Percentiles rank a stretch among this genome's conserved stretches.
Evolutionary conservation across 2,113 vertebrate species (phyloP).

Genomic region (Corythoichthys haematopterus): DNA sequence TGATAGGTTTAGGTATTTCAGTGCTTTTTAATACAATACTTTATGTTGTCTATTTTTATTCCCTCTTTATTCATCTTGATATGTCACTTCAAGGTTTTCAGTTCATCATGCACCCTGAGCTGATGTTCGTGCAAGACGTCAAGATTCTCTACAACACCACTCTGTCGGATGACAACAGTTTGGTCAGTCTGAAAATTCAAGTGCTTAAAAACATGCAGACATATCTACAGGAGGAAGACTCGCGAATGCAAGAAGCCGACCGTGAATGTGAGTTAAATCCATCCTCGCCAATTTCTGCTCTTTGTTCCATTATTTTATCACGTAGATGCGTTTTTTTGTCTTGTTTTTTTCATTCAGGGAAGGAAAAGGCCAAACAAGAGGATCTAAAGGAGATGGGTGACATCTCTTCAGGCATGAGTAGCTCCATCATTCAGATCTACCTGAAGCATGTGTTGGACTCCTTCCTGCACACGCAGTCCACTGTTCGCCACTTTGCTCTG

Average conservation of each 20-base stretch:
- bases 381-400: conserved; percentile 99
- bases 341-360: conserved; percentile 74
- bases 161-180: conserved; percentile 83
- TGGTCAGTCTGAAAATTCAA: conserved; percentile 91
- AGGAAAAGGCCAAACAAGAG: conserved; percentile 91
- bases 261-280: conserved; percentile 84
- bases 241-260: conserved; percentile 95
- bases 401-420: conserved; percentile 98
- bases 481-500: conserved; percentile 90
- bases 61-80: background rate
- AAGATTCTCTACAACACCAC: conserved; percentile 92
- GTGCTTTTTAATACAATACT: background rate
- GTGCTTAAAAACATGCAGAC: conserved; percentile 97
- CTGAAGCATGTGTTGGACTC: conserved; percentile 98
- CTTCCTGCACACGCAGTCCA: conserved; percentile 93
- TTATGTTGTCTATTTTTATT: background rate
- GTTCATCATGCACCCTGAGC: conserved; percentile 92
- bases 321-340: background rate
- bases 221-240: conserved; percentile 96
- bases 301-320: background rate
- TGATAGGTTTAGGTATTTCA: conserved; percentile 90
- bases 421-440: conserved; percentile 99
- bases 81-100: conserved; percentile 80
- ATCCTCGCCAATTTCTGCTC: background rate
- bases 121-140: conserved; percentile 96